These are phyloP conservation scores for Tetragnatha montana DNA, from an alignment of 2,888 invertebrate genomes.

Conservation along the genomic window DNA sequence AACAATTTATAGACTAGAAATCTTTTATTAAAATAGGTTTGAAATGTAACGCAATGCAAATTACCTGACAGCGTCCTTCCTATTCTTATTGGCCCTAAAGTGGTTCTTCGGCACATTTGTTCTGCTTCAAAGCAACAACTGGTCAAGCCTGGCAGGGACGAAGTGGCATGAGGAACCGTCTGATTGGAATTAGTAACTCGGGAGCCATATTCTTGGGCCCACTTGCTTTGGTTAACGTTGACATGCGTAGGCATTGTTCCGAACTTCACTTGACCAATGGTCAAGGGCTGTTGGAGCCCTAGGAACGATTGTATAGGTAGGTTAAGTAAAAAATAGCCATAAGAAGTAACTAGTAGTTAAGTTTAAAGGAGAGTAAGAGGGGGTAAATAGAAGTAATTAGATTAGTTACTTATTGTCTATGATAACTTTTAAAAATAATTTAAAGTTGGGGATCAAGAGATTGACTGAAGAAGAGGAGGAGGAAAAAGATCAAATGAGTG, in stretches of 20 bases:
- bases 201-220: conserved; percentile 52
- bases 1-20: too few species aligned
- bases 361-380: too few species aligned
- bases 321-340: too few species aligned
- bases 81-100: conserved; percentile 58
- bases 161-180: conserved; percentile 42
- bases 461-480: too few species aligned
- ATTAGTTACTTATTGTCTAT: too few species aligned
- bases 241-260: conserved; percentile 59
- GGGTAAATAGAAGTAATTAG: too few species aligned
- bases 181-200: conserved; percentile 7
- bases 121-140: conserved; percentile 60
- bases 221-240: conserved; percentile 31
- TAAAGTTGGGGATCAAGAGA: too few species aligned
- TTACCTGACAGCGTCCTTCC: conserved; percentile 63
- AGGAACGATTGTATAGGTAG: not conserved
- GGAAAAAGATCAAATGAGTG: too few species aligned
- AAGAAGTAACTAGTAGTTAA: too few species aligned
- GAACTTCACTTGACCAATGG: conserved; percentile 62
- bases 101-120: conserved; percentile 40
- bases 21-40: not conserved
- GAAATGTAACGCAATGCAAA: too few species aligned
- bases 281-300: conserved; percentile 65
- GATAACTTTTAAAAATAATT: too few species aligned
- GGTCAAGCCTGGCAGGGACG: conserved; percentile 55